Percentiles rank a stretch among this genome's conserved stretches.
phyloP scores from a whole-genome alignment of 2,888 invertebrate genomes.

The Drosophila acutilabella region DNA sequence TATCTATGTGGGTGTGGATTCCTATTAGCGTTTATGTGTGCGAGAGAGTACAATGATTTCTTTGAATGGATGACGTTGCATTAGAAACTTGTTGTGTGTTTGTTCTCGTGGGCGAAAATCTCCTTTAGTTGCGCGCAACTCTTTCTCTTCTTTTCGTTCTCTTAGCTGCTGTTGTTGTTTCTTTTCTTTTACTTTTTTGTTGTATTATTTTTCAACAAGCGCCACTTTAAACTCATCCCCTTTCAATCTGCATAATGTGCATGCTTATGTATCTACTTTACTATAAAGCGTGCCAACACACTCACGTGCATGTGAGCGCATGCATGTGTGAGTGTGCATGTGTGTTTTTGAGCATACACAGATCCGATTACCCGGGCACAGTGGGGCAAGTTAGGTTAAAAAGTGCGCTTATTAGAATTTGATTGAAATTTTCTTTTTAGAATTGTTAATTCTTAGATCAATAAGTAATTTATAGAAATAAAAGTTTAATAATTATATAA shows the following conservation, averaged over 20 bases:
- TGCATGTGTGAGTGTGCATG: constrained; percentile 3
- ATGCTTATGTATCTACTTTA: constrained; percentile 78
- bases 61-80: constrained; percentile 72
- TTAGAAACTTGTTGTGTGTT: constrained; percentile 73
- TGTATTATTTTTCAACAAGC: constrained; percentile 63
- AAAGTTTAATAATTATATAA: no score
- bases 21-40: constrained; percentile 3
- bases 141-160: constrained; percentile 26
- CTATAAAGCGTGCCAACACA: constrained; percentile 60
- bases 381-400: constrained; percentile 35
- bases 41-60: constrained; percentile 55
- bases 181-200: constrained; percentile 33
- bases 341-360: constrained; percentile 13
- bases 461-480: no score
- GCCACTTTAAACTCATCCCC: constrained; percentile 75
- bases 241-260: constrained; percentile 69
- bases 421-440: background rate
- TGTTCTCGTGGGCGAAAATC: constrained; percentile 39
- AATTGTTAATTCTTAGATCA: no score
- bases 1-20: constrained; percentile 11
- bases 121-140: constrained; percentile 43
- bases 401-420: background rate
- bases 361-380: constrained; percentile 67
- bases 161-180: constrained; percentile 37
- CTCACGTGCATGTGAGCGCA: constrained; percentile 15